Percentiles rank a stretch among this genome's conserved stretches.
Evolutionary conservation across 2,797 vertebrate species (phyloP).

Genomic region (Melanotaenia parkinsoni): DNA sequence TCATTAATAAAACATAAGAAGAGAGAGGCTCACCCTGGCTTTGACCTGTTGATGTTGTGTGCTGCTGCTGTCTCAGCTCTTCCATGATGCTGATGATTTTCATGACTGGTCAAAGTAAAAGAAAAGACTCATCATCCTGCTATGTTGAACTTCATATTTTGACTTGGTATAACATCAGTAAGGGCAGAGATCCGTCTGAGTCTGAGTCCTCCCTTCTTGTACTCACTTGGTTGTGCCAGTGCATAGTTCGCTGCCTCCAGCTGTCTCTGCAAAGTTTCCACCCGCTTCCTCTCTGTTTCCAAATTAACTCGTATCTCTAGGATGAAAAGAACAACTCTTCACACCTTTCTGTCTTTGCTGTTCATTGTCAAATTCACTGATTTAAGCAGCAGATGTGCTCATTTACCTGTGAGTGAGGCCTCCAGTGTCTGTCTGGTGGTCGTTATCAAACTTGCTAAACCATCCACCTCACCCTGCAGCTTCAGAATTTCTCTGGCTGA

Average conservation of each 20-base stretch:
- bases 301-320: constrained; percentile 40
- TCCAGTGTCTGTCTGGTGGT: background rate
- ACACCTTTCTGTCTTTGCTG: background rate
- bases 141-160: background rate
- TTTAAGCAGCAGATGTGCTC: background rate
- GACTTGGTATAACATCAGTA: background rate
- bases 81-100: constrained; percentile 45
- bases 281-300: constrained; percentile 12
- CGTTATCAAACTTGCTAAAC: accelerated
- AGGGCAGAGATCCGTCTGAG: background rate
- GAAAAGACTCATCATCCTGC: background rate
- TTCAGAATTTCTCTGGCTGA: constrained; percentile 56
- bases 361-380: background rate
- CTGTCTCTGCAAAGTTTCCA: constrained; percentile 14
- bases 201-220: constrained; percentile 17
- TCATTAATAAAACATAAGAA: background rate
- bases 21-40: constrained; percentile 31
- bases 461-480: constrained; percentile 11
- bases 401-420: constrained; percentile 34
- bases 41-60: constrained; percentile 4
- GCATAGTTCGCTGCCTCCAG: constrained; percentile 29
- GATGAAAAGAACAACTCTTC: background rate
- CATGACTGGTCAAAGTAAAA: constrained; percentile 33
- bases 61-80: constrained; percentile 31
- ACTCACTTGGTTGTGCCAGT: constrained; percentile 57